Conservation (phyloP, 92 coral and sea anemone genomes). For the Blastomussa wellsi region DNA sequence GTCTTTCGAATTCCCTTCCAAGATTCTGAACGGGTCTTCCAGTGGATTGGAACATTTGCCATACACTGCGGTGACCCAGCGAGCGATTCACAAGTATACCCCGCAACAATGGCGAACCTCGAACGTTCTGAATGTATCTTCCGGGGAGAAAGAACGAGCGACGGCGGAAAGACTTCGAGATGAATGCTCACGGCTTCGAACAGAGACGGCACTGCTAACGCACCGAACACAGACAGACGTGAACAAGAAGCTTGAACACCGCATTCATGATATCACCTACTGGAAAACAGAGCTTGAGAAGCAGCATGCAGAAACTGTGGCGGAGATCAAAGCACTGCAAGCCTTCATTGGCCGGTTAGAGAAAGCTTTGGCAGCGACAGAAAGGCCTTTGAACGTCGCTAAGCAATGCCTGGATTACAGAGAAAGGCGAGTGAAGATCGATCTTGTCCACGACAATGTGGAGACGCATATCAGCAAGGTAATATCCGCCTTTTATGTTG, state of each 20-base stretch:
- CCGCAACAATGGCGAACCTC: conserved; percentile 98
- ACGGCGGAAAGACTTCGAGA: conserved; percentile 97
- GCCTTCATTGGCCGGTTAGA: conserved; percentile 96
- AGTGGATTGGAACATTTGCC: conserved; percentile 89
- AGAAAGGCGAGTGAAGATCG: conserved; percentile 90
- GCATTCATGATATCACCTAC: conserved; percentile 84
- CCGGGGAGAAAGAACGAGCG: conserved; percentile 95
- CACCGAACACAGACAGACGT: conserved; percentile 97
- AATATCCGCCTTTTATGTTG: not conserved
- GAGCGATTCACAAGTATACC: conserved; percentile 78
- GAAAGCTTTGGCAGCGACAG: conserved; percentile 94
- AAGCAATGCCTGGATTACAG: conserved; percentile 88
- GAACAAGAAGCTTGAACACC: conserved; percentile 91
- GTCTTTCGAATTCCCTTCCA: conserved; percentile 87
- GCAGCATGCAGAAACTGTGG: conserved; percentile 91
- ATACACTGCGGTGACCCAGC: conserved; percentile 78
- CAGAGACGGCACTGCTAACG: conserved; percentile 90
- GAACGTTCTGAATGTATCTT: conserved; percentile 84
- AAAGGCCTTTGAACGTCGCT: conserved; percentile 85
- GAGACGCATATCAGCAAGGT: conserved; percentile 90
- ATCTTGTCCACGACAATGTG: conserved; percentile 91
- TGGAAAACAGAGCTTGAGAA: conserved; percentile 92
- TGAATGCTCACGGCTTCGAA: conserved; percentile 95
- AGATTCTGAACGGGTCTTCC: conserved; percentile 80
- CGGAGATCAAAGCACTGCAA: conserved; percentile 91